Evolutionary conservation across 2,888 invertebrate genomes (phyloP), one percentile per base, ranked within the genome.

Genomic region (Entomobrya proxima): DNA sequence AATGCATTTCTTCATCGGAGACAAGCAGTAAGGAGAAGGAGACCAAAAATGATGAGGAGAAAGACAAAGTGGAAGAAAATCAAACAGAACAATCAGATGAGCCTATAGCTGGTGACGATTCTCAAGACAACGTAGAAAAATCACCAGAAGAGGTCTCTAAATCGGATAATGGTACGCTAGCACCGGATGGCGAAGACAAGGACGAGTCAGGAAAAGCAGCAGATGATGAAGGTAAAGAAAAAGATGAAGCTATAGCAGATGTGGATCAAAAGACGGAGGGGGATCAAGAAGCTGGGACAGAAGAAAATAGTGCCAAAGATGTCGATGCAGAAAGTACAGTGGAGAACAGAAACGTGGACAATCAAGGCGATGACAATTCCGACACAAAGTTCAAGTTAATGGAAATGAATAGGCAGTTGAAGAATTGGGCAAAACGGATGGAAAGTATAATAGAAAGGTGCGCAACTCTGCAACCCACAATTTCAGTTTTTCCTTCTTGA

Each of bases 401-500:
- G 69, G 88, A 88, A 75, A 83, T 88, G 83, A 90, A 88, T 75
- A 47, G 61, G 1, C 86, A 86, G 86, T 44, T 90, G n/a, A 47
- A 75, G 40, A 88, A 88, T 64, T 89, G 90, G 90, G 80, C 85
- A 32, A 85, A 83, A 37, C 67, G 88, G 83, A 89, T 90, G 74
- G 89, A 88, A 82, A 85, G 79, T 83, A 85, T 89, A 24, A 78
- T 89, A 75, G 87, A 89, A 89, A 90, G 89, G 90, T 88, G 88
- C 89, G 89, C 88, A 90, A 89, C 90, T 90, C 88, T 90, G 90
- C 89, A 90, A 89, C 89, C 89, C 86, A 47, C 72, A 40, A 80
- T 87, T 84, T 87, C 86, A 83, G 82, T 86, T 86, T 87, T 82
- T 61, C 83, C 82, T 74, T 58, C 32, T 47, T 61, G 37, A 35